These are phyloP conservation scores for Microtus ochrogaster DNA, from an alignment of 2,113 vertebrate genomes.

Conservation along the genomic window DNA sequence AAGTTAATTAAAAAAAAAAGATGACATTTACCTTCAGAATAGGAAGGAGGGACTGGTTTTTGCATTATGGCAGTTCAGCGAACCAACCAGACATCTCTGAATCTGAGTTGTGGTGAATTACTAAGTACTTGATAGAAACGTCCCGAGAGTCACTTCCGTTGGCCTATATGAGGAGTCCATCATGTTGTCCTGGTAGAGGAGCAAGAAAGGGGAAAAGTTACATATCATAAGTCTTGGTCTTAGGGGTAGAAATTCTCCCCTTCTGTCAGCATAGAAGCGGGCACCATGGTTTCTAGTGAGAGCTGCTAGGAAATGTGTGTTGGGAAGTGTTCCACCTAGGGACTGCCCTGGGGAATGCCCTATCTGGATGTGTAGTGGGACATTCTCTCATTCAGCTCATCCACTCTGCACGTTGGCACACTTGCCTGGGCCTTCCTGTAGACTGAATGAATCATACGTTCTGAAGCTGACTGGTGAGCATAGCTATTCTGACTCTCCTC, in stretches of 20 bases:
- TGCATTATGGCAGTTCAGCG: neutral
- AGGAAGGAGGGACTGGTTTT: neutral
- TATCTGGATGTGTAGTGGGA: neutral
- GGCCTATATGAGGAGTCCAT: neutral
- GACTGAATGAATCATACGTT: constrained; percentile 23
- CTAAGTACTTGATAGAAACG: neutral
- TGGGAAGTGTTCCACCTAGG: constrained; percentile 52
- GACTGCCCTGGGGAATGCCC: constrained; percentile 66
- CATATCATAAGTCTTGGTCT: neutral
- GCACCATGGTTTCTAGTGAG: constrained; percentile 25
- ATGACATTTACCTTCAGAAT: neutral
- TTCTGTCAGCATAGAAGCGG: neutral
- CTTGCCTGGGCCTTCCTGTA: constrained; percentile 49
- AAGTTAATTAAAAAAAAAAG: neutral
- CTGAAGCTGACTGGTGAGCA: neutral
- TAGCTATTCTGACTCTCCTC: neutral
- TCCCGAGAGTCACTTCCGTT: neutral
- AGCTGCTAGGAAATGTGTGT: constrained; percentile 9
- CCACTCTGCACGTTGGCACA: constrained; percentile 38
- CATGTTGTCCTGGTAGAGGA: neutral
- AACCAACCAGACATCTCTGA: neutral
- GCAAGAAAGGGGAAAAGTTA: constrained; percentile 10
- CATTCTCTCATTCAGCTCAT: constrained; percentile 44
- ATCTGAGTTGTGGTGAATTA: neutral
- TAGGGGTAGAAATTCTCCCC: neutral